phyloP scores from a whole-genome alignment of 2,113 vertebrate genomes.

The Phylloscopus trochilus region DNA sequence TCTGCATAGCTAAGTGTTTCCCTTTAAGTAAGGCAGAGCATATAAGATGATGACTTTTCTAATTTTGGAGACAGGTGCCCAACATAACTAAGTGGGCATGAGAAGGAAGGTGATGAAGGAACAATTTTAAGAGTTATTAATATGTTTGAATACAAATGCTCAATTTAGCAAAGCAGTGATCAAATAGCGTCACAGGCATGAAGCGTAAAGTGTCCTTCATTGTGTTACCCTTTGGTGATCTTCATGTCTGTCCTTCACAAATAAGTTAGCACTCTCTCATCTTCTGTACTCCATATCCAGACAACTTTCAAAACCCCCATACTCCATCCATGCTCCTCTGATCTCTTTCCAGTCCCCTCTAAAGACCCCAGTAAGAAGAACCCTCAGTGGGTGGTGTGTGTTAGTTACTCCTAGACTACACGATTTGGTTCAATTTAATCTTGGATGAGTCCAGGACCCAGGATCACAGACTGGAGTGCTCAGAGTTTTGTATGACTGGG shows the following conservation, averaged over 20 bases:
- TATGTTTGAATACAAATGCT: constrained; percentile 18
- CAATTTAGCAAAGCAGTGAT: constrained; percentile 39
- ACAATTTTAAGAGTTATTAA: background rate
- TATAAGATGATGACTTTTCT: background rate
- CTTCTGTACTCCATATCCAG: background rate
- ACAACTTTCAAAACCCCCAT: background rate
- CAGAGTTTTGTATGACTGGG: background rate
- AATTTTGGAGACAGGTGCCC: background rate
- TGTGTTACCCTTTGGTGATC: background rate
- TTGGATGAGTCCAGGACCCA: background rate
- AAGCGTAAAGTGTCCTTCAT: background rate
- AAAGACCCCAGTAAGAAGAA: background rate
- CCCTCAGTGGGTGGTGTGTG: accelerated
- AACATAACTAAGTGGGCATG: background rate
- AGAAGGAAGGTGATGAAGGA: background rate
- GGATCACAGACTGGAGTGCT: background rate
- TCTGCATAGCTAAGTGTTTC: background rate
- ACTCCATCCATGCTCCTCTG: background rate
- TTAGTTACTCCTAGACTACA: background rate
- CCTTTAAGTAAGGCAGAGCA: background rate
- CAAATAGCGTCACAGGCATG: background rate
- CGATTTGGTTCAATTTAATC: background rate
- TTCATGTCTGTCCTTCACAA: background rate
- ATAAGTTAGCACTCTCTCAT: background rate
- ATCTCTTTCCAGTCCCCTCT: background rate